Base-by-base conservation (phyloP, 2,797 vertebrate genomes). In the Orestias chungarensis region DNA sequence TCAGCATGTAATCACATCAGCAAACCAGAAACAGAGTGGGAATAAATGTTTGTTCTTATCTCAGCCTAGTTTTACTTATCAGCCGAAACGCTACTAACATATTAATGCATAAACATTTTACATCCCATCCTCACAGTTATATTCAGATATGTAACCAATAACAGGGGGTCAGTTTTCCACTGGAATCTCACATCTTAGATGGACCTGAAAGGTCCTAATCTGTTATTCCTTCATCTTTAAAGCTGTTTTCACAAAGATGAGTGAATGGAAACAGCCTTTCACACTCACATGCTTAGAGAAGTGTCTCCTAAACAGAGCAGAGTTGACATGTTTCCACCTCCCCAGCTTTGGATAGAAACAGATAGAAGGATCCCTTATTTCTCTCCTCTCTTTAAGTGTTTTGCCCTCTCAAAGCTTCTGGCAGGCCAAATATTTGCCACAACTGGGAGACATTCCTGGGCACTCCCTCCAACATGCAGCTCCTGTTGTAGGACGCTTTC, bases 341-440 rank as follows among this genome's bases (percentile, higher is more conserved):
- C 50, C 29, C 71, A 66, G 61, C 78, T 74, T 71, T 18, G 74
- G 52, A 64, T 72, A 77, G 61, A 23, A 59, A 64, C 65, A 75
- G 69, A 89, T 80, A 74, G 84, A 84, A 77, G 83, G 55, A 82
- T 74, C 77, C 70, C 86, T 86, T 75, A 66, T 82, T 87, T 85
- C 81, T 88, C 74, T 73, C 82, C 82, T 76, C 81, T 72, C 82
- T 87, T 80, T 82, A 82, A 87, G 78, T 69, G 88, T 43, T n/a
- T n/a, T 81, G 81, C 82, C 84, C 84, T 86, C 86, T 82, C 83
- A 73, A 78, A 65, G 42, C 80, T 79, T 9, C 64, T 10, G 66
- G 80, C 79, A 82, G 79, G 75, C 83, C 77, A 93, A 92, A 91
- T 93, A 93, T 93, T 93, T 91, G 83, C 86, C 88, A 87, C 54